These are phyloP conservation scores for Clitarchus hookeri DNA, from an alignment of 2,888 invertebrate genomes.

Conservation along the genomic window DNA sequence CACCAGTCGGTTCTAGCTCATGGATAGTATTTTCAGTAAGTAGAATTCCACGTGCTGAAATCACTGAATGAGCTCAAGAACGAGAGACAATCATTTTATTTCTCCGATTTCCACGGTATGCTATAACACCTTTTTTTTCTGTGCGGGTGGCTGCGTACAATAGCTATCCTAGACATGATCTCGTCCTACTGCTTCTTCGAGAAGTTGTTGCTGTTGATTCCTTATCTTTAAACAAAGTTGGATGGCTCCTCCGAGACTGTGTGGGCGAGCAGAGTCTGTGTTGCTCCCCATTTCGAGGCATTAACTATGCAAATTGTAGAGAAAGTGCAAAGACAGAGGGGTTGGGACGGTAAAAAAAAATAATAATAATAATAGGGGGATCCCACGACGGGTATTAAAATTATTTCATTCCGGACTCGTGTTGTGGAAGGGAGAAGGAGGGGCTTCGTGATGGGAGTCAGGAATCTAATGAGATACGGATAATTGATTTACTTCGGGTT, in stretches of 20 bases:
- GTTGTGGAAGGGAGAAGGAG: background rate
- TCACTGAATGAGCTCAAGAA: too few relatives aligned
- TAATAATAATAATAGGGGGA: background rate
- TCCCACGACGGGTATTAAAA: background rate
- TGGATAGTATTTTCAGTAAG: too few relatives aligned
- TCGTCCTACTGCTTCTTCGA: background rate
- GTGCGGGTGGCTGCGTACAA: background rate
- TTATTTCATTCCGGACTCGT: background rate
- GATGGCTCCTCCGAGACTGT: background rate
- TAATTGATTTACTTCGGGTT: slow-evolving; percentile 26
- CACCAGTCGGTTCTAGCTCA: too few relatives aligned
- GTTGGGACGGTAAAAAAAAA: background rate
- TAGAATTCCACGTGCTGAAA: too few relatives aligned
- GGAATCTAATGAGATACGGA: slow-evolving; percentile 22
- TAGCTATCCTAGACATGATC: background rate
- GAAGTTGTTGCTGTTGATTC: background rate
- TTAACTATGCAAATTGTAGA: slow-evolving; percentile 4
- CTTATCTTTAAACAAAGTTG: background rate
- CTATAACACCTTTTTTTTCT: too few relatives aligned
- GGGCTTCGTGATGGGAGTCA: background rate
- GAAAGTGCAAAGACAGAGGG: background rate
- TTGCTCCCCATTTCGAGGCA: background rate
- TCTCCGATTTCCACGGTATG: too few relatives aligned
- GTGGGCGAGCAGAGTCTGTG: background rate
- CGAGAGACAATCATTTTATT: too few relatives aligned